Evolutionary conservation across 2,888 invertebrate species (phyloP), one percentile per base, ranked within the genome.

Genomic region (Chaitophorus viminalis): DNA sequence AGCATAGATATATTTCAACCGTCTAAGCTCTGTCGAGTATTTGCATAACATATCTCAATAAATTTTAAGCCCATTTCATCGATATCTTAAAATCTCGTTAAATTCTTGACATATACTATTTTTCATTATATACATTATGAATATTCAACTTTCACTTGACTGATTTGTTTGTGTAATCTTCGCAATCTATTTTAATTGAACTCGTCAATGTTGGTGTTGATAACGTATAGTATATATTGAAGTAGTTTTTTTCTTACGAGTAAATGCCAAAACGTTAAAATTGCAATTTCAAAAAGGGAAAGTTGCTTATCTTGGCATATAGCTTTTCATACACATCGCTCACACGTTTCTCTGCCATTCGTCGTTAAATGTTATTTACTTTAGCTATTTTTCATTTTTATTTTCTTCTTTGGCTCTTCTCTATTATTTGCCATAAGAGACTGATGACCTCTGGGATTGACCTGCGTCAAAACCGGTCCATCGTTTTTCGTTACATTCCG

Each of bases 221-320:
- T 83, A 39, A 60, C 74, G 3, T 11, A 74, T 54, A 54, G 2
- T 52, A 72, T 31, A 70, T 39, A 68, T 36, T 21, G 54, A 72
- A n/a, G 36, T 14, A 3, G 8, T n/a, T 68, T 68, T 68, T 60
- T 54, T 60, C 29, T 60, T 36, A 21, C 21, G 29, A 54, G n/a
- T 21, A 75, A 75, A 84, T n/a, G 39, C 75, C 75, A 25, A 76
- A 76, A 85, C 77, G 65, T 77, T 60, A 25, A 72, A 31, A 72
- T 78, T 79, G n/a, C 72, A 60, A 78, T 86, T 81, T 74, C 46
- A 39, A 11, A 87, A 87, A 87, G 72, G 87, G 87, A 87, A 87
- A 87, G 87, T 81, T 8, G 33, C 82, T 29, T 29, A 29, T 82
- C 52, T 82, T 21, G 74, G 83, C 46, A 17, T n/a, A 68, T 31